Conservation (phyloP, 2,113 vertebrate genomes). For the Burhinus oedicnemus region DNA sequence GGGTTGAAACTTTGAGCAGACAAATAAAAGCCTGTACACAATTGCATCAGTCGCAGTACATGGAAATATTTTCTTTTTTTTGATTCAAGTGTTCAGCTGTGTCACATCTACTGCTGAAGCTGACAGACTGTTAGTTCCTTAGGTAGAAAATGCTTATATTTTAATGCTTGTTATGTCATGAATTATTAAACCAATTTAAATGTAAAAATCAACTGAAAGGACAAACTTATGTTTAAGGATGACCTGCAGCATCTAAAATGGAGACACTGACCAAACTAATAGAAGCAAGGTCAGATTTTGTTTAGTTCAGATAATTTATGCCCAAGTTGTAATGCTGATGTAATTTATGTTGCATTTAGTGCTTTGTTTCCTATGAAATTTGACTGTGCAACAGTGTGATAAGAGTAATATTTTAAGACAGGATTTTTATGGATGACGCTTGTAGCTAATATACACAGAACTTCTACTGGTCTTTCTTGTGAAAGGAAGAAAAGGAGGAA, state of each 20-base stretch:
- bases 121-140: conserved; percentile 67
- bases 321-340: conserved; percentile 25
- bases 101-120: conserved; percentile 54
- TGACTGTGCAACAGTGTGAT: conserved; percentile 67
- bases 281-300: conserved; percentile 72
- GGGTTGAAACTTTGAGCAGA: conserved; percentile 30
- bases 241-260: conserved; percentile 74
- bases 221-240: conserved; percentile 66
- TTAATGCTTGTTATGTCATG: conserved; percentile 74
- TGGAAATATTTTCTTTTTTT: conserved; percentile 13
- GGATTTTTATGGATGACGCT: conserved; percentile 14
- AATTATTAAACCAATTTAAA: conserved; percentile 76
- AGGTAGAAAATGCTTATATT: conserved; percentile 75
- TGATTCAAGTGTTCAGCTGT: conserved; percentile 40
- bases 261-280: conserved; percentile 62
- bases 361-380: conserved; percentile 70
- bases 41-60: conserved; percentile 30
- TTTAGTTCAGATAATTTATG: conserved; percentile 78
- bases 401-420: conserved; percentile 67
- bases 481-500: not conserved
- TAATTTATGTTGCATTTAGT: conserved; percentile 70
- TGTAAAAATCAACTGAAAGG: conserved; percentile 69
- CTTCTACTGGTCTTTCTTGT: not conserved
- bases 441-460: not conserved
- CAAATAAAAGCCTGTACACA: conserved; percentile 57